These are phyloP conservation scores for Philaenus spumarius DNA, from an alignment of 1,140 invertebrate genomes.

Conservation along the genomic window DNA sequence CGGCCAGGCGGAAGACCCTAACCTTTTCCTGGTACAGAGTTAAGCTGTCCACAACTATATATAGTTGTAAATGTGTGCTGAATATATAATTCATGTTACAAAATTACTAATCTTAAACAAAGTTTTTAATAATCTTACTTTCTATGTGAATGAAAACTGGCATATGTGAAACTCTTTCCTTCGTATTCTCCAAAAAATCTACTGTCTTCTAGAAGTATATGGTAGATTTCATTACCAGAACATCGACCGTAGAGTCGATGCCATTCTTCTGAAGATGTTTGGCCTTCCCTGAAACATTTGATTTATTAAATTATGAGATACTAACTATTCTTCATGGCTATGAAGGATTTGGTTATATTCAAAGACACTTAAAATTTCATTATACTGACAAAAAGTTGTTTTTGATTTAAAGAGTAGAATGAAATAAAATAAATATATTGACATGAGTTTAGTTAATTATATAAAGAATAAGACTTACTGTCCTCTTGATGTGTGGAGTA, in stretches of 20 bases:
- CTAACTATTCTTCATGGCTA: background rate
- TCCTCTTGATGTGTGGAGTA: constrained; percentile 92
- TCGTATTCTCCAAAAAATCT: constrained; percentile 97
- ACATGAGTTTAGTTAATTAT: too few species aligned
- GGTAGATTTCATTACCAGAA: constrained; percentile 98
- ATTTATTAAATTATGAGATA: background rate
- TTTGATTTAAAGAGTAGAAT: too few species aligned
- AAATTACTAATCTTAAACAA: too few species aligned
- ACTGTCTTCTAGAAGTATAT: constrained; percentile 90
- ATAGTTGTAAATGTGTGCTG: constrained; percentile 1
- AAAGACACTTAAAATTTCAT: too few species aligned
- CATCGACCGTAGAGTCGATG: constrained; percentile 93
- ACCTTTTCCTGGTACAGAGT: too few species aligned
- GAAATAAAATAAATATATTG: too few species aligned
- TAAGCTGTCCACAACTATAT: background rate
- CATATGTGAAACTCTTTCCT: constrained; percentile 97
- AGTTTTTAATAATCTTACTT: constrained; percentile 60
- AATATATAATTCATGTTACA: too few species aligned
- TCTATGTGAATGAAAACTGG: constrained; percentile 95
- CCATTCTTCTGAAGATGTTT: constrained; percentile 96
- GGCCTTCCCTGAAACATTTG: constrained; percentile 72
- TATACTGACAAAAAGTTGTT: too few species aligned
- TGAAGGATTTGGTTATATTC: too few species aligned
- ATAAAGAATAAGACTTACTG: too few species aligned
- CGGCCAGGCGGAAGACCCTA: too few species aligned